Base-by-base conservation (phyloP, 2,113 vertebrate species). In the Chionodraco myersi region DNA sequence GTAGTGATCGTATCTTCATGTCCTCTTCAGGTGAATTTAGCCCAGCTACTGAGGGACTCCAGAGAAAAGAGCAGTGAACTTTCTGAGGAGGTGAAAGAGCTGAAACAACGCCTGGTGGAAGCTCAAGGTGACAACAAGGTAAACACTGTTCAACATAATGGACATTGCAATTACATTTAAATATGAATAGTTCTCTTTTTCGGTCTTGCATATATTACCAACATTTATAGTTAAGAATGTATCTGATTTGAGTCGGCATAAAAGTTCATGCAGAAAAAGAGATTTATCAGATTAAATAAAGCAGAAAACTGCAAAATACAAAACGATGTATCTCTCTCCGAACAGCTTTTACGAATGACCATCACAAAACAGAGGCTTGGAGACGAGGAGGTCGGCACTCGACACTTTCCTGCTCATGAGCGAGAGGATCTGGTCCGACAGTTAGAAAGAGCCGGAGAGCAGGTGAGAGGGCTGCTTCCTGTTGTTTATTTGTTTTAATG, bases 41-140 rank as follows among this genome's bases (percentile, higher is more conserved):
- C 93, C 11, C 97, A 99, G n/a, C 94, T 99, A 12, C 81, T 99
- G 80, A 95, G 94, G 85, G 96, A 99, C 21, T 21, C 21, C 79
- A 96, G 96, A 90, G 96, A 98, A 85, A 95, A 88, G 91, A 96
- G 93, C 92, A 95, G 95, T 82, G 94, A 95, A 72, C 95, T 98
- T 66, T 95, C 94, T 86, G 97, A 98, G 82, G 98, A 99, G 88
- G 94, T 97, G 72, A 97, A 97, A 89, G 97, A 99, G 85, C 94
- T 99, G 87, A 97, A 96, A 1, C 98, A 98, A 85, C 95, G 97
- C 72, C 93, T 99, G 67, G 94, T 93, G 52, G 98, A 99, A 92
- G 96, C 97, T 60, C 96, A 97, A 92, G 98, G 98, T 0, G 98
- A 99, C 82, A 99, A 99, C 93, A 99, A 99, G 98, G 98, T 99